These are phyloP conservation scores for Arion vulgaris DNA, from an alignment of 1,140 invertebrate genomes.

Conservation along the genomic window DNA sequence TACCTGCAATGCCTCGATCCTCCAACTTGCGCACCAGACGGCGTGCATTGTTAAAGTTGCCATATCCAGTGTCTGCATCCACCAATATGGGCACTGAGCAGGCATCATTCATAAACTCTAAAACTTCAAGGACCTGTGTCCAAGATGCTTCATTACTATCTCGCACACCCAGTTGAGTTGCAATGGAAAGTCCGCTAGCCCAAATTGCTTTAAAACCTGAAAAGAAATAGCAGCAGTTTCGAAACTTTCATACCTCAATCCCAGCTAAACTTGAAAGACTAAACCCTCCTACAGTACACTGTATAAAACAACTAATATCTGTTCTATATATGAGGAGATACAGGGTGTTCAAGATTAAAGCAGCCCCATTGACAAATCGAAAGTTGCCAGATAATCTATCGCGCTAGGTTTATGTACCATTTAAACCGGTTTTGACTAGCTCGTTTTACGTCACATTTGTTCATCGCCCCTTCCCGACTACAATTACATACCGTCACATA, in stretches of 20 bases:
- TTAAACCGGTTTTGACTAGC: no score
- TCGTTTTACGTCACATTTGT: no score
- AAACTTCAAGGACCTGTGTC: slow-evolving; percentile 74
- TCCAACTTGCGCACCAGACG: slow-evolving; percentile 73
- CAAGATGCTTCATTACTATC: slow-evolving; percentile 75
- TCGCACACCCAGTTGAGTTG: slow-evolving; percentile 72
- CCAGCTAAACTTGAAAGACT: background rate
- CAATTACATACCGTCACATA: no score
- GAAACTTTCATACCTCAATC: background rate
- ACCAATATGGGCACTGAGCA: slow-evolving; percentile 73
- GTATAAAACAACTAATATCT: no score
- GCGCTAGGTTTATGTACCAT: no score
- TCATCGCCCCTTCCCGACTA: no score
- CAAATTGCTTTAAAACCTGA: slow-evolving; percentile 74
- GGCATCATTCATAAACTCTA: slow-evolving; percentile 75
- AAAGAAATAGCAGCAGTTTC: background rate
- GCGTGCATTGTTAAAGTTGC: slow-evolving; percentile 75
- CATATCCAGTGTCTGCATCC: slow-evolving; percentile 75
- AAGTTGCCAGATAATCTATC: no score
- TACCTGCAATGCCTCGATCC: slow-evolving; percentile 73
- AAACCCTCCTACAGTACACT: background rate
- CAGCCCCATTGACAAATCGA: no score
- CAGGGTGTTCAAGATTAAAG: no score
- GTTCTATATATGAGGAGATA: no score
- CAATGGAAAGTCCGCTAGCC: slow-evolving; percentile 74